phyloP scores from a whole-genome alignment of 2,797 vertebrate genomes.

The Rhynchotus rufescens region DNA sequence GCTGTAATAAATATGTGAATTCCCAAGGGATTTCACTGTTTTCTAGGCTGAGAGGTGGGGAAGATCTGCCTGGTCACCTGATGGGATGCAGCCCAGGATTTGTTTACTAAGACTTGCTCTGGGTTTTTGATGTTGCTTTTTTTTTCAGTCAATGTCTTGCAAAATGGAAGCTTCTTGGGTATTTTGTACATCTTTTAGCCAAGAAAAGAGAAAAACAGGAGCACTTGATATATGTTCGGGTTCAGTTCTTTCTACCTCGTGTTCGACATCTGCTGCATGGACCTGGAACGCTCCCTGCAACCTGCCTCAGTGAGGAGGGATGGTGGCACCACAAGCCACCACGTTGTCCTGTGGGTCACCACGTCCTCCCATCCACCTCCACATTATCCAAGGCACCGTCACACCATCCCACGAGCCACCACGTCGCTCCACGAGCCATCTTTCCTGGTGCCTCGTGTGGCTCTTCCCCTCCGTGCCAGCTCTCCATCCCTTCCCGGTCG shows the following conservation, averaged over 20 bases:
- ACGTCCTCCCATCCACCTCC: too few species aligned
- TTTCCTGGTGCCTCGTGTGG: too few species aligned
- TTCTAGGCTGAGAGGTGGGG: neutral
- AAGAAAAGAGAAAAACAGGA: neutral
- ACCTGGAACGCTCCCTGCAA: too few species aligned
- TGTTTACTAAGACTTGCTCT: neutral
- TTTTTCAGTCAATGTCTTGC: neutral
- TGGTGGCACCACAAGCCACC: too few species aligned
- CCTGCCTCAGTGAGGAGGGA: too few species aligned
- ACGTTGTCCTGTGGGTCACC: too few species aligned
- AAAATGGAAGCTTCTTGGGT: neutral
- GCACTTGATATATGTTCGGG: neutral
- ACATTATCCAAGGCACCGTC: too few species aligned
- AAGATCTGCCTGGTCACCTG: neutral
- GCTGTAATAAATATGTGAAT: neutral
- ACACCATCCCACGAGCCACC: too few species aligned
- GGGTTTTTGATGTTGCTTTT: neutral
- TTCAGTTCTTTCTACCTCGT: neutral
- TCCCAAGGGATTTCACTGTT: neutral
- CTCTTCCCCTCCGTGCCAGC: too few species aligned
- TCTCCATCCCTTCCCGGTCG: too few species aligned
- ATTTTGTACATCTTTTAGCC: neutral
- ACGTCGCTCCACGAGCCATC: too few species aligned
- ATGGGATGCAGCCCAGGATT: neutral
- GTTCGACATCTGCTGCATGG: accelerated